These are phyloP conservation scores for Meleagris gallopavo DNA, from an alignment of 2,113 vertebrate species.

Conservation along the genomic window DNA sequence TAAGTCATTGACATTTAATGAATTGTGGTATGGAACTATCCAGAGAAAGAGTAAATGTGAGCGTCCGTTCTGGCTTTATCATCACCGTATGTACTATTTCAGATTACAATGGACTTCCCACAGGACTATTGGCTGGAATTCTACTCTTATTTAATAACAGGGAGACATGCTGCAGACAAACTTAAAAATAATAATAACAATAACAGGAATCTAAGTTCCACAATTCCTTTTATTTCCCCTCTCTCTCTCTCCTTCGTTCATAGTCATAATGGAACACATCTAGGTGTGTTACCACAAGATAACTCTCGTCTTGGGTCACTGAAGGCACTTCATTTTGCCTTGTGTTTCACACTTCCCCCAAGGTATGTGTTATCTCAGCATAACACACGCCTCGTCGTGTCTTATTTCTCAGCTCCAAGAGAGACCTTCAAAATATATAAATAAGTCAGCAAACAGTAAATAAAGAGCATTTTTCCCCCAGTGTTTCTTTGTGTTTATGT, in stretches of 20 bases:
- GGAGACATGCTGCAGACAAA: background rate
- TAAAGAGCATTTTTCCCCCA: slow-evolving; percentile 13
- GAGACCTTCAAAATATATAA: slow-evolving; percentile 48
- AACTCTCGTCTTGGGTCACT: slow-evolving; percentile 56
- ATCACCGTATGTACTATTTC: background rate
- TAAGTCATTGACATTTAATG: slow-evolving; percentile 15
- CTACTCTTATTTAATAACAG: slow-evolving; percentile 17
- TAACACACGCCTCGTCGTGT: slow-evolving; percentile 10
- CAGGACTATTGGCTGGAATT: slow-evolving; percentile 26
- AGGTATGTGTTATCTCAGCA: slow-evolving; percentile 60
- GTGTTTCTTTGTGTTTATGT: background rate
- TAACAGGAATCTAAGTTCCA: slow-evolving; percentile 17
- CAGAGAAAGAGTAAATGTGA: background rate
- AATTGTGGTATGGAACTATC: background rate
- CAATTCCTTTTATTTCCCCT: slow-evolving; percentile 12
- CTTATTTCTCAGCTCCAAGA: slow-evolving; percentile 58
- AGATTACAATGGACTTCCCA: slow-evolving; percentile 30
- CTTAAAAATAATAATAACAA: slow-evolving; percentile 49
- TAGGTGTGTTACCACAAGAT: slow-evolving; percentile 61
- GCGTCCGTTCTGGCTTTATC: slow-evolving; percentile 40
- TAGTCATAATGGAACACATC: slow-evolving; percentile 9
- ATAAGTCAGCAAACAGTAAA: slow-evolving; percentile 36
- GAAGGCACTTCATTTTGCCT: slow-evolving; percentile 23
- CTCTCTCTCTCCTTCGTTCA: background rate
- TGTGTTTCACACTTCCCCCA: slow-evolving; percentile 45